Conservation (phyloP, 2,888 invertebrate genomes). For the Meta bourneti region DNA sequence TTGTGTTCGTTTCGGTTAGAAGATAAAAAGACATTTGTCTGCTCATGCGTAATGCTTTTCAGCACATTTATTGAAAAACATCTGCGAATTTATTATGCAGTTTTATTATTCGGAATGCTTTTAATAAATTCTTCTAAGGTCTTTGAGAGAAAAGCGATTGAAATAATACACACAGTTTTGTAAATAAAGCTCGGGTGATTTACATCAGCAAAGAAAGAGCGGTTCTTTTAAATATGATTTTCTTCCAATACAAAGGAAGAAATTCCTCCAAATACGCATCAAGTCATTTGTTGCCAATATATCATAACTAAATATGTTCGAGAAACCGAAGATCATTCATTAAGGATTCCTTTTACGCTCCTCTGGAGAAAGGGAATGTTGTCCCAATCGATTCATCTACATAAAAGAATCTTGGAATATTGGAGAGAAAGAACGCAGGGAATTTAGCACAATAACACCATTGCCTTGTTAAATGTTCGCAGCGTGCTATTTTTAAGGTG, state of each 20-base stretch:
- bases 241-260: not conserved
- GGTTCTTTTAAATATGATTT: not conserved
- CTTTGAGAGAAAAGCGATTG: not conserved
- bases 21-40: not conserved
- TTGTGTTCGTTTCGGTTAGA: not conserved
- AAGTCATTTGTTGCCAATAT: not conserved
- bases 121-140: not conserved
- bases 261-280: not conserved
- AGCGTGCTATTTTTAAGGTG: constrained; percentile 1
- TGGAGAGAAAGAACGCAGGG: not conserved
- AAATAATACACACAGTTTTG: not conserved
- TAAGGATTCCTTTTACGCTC: not conserved
- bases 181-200: not conserved
- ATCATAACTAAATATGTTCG: not conserved
- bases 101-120: not conserved
- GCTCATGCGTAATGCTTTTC: not conserved
- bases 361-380: not conserved
- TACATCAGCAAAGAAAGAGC: not conserved
- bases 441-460: not conserved
- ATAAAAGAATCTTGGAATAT: not conserved
- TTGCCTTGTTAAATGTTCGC: constrained; percentile 9
- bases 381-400: not conserved
- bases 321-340: not conserved
- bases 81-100: not conserved
- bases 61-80: not conserved